These are phyloP conservation scores for Nephotettix cincticeps DNA, from an alignment of 1,140 invertebrate genomes.

Conservation along the genomic window DNA sequence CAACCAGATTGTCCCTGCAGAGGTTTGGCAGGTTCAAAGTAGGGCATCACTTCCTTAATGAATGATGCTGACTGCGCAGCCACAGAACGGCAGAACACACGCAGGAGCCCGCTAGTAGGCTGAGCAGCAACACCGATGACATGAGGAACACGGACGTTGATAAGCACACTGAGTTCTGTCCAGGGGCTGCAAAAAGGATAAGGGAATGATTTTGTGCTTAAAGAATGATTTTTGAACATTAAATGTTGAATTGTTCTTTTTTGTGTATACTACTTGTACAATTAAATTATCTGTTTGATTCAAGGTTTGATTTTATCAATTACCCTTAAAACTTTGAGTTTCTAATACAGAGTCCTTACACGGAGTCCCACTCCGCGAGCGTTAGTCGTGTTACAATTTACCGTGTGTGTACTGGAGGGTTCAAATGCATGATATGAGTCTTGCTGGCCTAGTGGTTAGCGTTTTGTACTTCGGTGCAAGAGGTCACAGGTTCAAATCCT, in stretches of 20 bases:
- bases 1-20: too few species aligned
- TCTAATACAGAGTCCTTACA: too few species aligned
- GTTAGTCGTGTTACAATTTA: too few species aligned
- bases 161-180: slow-evolving; percentile 48
- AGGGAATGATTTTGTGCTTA: not conserved
- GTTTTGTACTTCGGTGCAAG: too few species aligned
- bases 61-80: slow-evolving; percentile 37
- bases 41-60: not conserved
- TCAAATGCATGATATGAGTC: too few species aligned
- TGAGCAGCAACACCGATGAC: slow-evolving; percentile 45
- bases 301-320: not conserved
- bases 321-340: too few species aligned
- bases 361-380: too few species aligned
- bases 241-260: not conserved
- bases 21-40: too few species aligned
- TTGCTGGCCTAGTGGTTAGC: too few species aligned
- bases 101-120: slow-evolving; percentile 47
- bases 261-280: too few species aligned
- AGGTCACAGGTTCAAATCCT: too few species aligned
- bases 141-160: slow-evolving; percentile 48
- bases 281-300: not conserved
- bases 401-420: too few species aligned
- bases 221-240: not conserved
- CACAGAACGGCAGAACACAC: slow-evolving; percentile 45
- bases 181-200: slow-evolving; percentile 31